Conservation (phyloP, 2,888 invertebrate species). For the Notodonta ziczac region DNA sequence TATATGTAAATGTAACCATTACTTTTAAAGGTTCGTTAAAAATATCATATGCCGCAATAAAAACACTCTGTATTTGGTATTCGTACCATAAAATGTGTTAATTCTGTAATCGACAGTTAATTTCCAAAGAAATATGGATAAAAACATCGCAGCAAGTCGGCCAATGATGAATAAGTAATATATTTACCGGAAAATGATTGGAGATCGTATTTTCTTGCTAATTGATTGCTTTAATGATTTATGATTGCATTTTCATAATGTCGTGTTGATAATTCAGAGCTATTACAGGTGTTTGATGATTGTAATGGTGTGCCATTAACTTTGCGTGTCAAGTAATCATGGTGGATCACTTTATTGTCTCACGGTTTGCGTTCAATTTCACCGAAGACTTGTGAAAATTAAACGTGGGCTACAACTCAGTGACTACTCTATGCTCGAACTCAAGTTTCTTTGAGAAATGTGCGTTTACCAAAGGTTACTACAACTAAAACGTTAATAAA, state of each 20-base stretch:
- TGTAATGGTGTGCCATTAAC: slow-evolving; percentile 18
- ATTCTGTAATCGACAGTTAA: slow-evolving; percentile 24
- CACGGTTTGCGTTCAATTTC: background rate
- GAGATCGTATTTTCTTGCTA: slow-evolving; percentile 58
- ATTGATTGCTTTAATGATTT: slow-evolving; percentile 37
- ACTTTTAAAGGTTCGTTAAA: slow-evolving; percentile 19
- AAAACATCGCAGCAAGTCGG: slow-evolving; percentile 25
- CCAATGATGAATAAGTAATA: slow-evolving; percentile 43
- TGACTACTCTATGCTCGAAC: too few species aligned
- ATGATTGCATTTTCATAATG: too few species aligned
- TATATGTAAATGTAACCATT: slow-evolving; percentile 20
- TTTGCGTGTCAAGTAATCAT: slow-evolving; percentile 20
- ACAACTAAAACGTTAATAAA: too few species aligned
- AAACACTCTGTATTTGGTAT: slow-evolving; percentile 25
- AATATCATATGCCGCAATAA: slow-evolving; percentile 20
- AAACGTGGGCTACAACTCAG: too few species aligned
- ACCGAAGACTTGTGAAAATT: too few species aligned
- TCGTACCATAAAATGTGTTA: slow-evolving; percentile 24
- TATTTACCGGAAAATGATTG: slow-evolving; percentile 66
- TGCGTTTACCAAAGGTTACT: too few species aligned
- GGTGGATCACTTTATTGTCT: background rate
- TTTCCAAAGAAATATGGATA: slow-evolving; percentile 32
- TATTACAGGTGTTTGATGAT: slow-evolving; percentile 18
- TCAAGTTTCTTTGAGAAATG: too few species aligned
- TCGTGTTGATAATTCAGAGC: slow-evolving; percentile 44